Base-by-base conservation (phyloP, 2,888 invertebrate species). In the Arenicola marina region DNA sequence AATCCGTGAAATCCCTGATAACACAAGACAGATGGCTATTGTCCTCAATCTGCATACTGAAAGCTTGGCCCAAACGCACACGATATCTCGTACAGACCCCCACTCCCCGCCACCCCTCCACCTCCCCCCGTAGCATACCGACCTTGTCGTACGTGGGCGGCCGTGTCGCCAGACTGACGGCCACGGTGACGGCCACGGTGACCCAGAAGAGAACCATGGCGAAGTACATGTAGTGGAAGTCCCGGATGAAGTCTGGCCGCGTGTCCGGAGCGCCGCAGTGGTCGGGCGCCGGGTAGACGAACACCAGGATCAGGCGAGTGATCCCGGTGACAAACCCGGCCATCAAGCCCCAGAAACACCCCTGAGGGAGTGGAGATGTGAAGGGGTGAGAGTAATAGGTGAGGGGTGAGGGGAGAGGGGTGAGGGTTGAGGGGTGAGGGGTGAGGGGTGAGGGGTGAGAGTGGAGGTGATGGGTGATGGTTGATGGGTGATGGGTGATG, bases 301-400 rank as follows among this genome's bases (percentile, higher is more conserved):
- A 82, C 51, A 84, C 81, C 34, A 85, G 64, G 34, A 80, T 67
- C 80, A 86, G 81, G 21, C 86, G 76, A n/a, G 75, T 72, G 0
- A 83, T 65, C 2, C 86, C 86, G 3, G 80, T 73, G 4, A 83
- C 55, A 38, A 85, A 76, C 2, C 84, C 85, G n/a, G 76, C 59
- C 78, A 85, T 81, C 63, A 86, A 73, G 0, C 83, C 77, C 81
- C 82, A 84, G 68, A 86, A 86, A n/a, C 84, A 85, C 7, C 84
- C 85, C 83, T 82, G 62, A 24, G 59, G 2, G 33, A 51, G n/a
- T 7, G 48, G 18, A 21, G 48, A 48, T n/a, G n/a, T n/a, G n/a
- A n/a, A n/a, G n/a, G n/a, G n/a, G n/a, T n/a, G n/a, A n/a, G n/a
- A n/a, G n/a, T n/a, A n/a, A n/a, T n/a, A n/a, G n/a, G n/a, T n/a